phyloP scores from a whole-genome alignment of 1,140 invertebrate species.

The Scaptomyza pallida region DNA sequence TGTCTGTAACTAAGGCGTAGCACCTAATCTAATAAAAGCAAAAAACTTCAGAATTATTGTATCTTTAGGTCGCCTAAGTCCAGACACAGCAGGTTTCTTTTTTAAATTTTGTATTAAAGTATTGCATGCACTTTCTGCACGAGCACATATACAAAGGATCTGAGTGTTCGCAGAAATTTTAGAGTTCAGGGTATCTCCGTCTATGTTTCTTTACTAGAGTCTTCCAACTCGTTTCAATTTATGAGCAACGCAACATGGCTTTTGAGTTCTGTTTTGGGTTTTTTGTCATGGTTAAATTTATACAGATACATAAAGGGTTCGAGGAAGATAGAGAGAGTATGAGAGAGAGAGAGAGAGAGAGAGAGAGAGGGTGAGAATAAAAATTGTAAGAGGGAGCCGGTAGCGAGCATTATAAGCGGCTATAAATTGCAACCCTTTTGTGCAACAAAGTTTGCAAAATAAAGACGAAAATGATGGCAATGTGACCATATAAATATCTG shows the following conservation, averaged over 20 bases:
- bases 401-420: conserved; percentile 70
- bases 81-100: no score
- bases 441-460: conserved; percentile 44
- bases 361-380: not conserved
- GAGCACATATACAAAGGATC: no score
- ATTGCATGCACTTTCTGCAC: no score
- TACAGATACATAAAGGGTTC: not conserved
- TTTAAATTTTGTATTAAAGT: no score
- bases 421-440: conserved; percentile 82
- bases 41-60: no score
- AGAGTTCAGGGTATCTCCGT: no score
- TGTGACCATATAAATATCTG: conserved; percentile 63
- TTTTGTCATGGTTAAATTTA: conserved; percentile 5
- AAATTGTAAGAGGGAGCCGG: conserved; percentile 30
- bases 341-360: not conserved
- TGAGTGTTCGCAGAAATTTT: no score
- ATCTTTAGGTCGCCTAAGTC: no score
- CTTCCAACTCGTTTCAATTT: no score
- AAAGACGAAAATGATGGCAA: conserved; percentile 36
- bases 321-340: not conserved
- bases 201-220: no score
- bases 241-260: conserved; percentile 57
- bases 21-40: no score
- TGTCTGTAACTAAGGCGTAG: no score
- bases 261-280: not conserved